Conservation (phyloP, 2,888 invertebrate species). For the Lymantria monacha region DNA sequence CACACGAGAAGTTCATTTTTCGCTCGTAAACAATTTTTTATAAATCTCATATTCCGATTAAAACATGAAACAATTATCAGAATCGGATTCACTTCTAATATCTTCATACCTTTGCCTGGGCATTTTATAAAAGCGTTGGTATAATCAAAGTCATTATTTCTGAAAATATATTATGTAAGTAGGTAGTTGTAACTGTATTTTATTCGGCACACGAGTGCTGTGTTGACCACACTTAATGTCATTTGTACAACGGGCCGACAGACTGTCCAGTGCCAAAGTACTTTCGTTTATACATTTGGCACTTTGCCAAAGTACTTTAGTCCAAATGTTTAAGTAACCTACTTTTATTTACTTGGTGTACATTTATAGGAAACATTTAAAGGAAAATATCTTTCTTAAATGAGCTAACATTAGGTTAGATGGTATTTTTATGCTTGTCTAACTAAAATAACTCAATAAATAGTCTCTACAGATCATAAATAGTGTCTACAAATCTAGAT, state of each 20-base stretch:
- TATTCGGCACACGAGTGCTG: background rate
- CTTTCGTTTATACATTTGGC: background rate
- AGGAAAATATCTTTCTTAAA: background rate
- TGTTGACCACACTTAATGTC: background rate
- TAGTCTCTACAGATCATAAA: too few species aligned
- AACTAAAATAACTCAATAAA: too few species aligned
- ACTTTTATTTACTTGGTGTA: background rate
- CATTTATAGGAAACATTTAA: background rate
- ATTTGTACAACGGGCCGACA: background rate
- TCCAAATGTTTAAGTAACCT: background rate
- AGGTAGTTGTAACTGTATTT: background rate
- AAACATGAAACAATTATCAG: too few species aligned
- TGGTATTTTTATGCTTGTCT: too few species aligned
- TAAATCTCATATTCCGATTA: too few species aligned
- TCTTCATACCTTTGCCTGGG: too few species aligned
- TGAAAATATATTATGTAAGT: background rate
- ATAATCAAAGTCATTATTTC: background rate
- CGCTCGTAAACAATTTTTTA: too few species aligned
- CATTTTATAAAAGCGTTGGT: too few species aligned
- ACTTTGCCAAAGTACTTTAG: background rate
- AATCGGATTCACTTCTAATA: too few species aligned
- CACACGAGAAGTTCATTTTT: too few species aligned
- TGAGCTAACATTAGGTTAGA: too few species aligned
- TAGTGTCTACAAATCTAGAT: too few species aligned
- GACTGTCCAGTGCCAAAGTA: background rate